Base-by-base conservation (phyloP, 1,140 invertebrate genomes). In the Aradophagus sp. region DNA sequence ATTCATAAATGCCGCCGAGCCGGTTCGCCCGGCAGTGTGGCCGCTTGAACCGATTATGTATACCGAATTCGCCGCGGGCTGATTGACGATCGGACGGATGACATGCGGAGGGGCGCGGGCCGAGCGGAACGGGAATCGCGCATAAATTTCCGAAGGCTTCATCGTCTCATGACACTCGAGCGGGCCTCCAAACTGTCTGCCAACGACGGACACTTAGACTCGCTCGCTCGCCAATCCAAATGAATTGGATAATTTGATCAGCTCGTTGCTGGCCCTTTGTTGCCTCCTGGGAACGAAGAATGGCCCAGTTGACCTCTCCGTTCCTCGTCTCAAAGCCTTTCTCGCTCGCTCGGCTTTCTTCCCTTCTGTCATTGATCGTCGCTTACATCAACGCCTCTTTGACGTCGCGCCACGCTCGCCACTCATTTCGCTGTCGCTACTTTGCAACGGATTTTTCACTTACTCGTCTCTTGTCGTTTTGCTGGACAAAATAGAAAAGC, bases 191-290 rank as follows among this genome's bases (percentile, higher is more conserved):
- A 47, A 50, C 20, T 23, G 65, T 44, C 63, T 45, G 52, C 34
- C 58, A 68, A 70, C 67, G 62, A 55, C 67, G 62, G 56, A 73
- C 76, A 80, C 77, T 82, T 79, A 77, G 81, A 79, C 74, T 77
- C 72, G 72, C 75, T 80, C 75, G 75, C 81, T 81, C 76, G 83
- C 77, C 81, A 85, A 84, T 86, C 83, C 83, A 84, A 83, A 84
- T 84, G 83, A 86, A 86, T 86, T 86, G 82, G 81, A 85, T 85
- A 85, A 85, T 86, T 85, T 86, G 81, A 85, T 84, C 80, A 84
- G 82, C 82, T 86, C 81, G 81, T 85, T 86, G 82, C 80, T 81
- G 82, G 81, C 81, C 83, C 81, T 84, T 86, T 86, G 84, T 86
- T 83, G 80, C 80, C 82, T 85, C 84, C 84, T 86, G 84, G 83